phyloP scores from a whole-genome alignment of 2,888 invertebrate species.

The Heliothis peltigera region DNA sequence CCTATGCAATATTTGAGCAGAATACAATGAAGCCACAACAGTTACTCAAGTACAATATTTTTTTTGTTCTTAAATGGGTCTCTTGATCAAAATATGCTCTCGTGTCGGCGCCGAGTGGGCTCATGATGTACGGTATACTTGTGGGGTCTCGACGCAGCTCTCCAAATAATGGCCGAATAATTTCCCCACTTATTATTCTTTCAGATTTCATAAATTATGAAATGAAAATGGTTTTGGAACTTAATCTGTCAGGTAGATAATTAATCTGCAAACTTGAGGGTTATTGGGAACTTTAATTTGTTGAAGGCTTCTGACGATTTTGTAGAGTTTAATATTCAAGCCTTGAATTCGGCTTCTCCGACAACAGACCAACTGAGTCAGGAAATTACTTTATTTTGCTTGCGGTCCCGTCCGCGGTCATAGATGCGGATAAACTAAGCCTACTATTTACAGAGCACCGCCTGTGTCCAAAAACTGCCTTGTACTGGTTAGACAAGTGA shows the following conservation, averaged over 20 bases:
- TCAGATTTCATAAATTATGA: conserved; percentile 12
- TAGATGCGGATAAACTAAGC: too few species aligned
- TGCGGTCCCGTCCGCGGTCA: too few species aligned
- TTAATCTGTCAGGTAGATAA: conserved; percentile 23
- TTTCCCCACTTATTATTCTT: conserved; percentile 10
- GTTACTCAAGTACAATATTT: background rate
- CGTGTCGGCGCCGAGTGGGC: background rate
- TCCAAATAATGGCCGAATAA: conserved; percentile 2
- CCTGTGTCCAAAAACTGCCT: background rate
- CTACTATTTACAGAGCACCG: too few species aligned
- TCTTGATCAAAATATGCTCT: conserved; percentile 1
- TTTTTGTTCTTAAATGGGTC: background rate
- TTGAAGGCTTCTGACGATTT: conserved; percentile 13
- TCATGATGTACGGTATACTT: background rate
- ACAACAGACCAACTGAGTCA: too few species aligned
- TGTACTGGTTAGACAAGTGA: too few species aligned
- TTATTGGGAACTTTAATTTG: conserved; percentile 18
- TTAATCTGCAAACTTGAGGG: conserved; percentile 45
- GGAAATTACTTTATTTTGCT: too few species aligned
- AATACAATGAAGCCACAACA: too few species aligned
- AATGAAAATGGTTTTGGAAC: conserved; percentile 29
- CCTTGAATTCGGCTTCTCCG: background rate
- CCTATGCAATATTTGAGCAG: too few species aligned
- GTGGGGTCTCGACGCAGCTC: background rate
- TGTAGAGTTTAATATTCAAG: conserved; percentile 23